Evolutionary conservation across 2,113 vertebrate genomes (phyloP).

Genomic region (Sebastes schlegelii): DNA sequence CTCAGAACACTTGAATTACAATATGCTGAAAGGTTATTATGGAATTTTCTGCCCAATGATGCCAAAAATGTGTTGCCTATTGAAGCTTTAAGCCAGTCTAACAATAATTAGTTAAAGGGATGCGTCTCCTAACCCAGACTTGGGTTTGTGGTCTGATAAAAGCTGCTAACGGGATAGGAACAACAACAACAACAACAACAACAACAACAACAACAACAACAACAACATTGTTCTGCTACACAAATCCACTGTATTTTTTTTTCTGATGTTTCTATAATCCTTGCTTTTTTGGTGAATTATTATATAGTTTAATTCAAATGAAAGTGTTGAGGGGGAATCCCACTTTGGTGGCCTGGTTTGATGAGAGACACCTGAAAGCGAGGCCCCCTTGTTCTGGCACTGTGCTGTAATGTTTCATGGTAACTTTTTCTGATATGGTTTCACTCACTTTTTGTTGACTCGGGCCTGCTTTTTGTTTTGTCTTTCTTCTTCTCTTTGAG

Average conservation of each 20-base stretch:
- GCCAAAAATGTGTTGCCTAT: too few species aligned
- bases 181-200: too few species aligned
- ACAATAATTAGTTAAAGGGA: not conserved
- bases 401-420: not conserved
- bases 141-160: not conserved
- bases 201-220: too few species aligned
- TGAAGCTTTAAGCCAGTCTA: not conserved
- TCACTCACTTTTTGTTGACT: constrained; percentile 66
- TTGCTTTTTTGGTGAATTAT: not conserved
- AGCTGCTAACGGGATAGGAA: not conserved
- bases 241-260: not conserved
- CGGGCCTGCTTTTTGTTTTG: constrained; percentile 34
- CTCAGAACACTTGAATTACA: too few species aligned
- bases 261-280: not conserved
- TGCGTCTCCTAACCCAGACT: not conserved
- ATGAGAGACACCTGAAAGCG: not conserved
- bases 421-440: not conserved
- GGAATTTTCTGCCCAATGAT: too few species aligned
- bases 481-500: constrained; percentile 62
- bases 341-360: too few species aligned
- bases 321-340: not conserved
- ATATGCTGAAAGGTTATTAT: too few species aligned
- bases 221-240: not conserved
- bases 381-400: not conserved
- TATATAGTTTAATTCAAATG: not conserved